A percentile compares a stretch with the other conserved stretches of the same genome.
These are phyloP conservation scores for Xenopus tropicalis DNA, from an alignment of 2,113 vertebrate species.

Conservation along the genomic window UCB_Xtro_10.0 CM004447.2:60878001-60878500, in stretches of 20 bases:
- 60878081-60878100: too few species aligned
- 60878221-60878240: conserved; percentile 31
- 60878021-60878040: too few species aligned
- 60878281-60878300: conserved; percentile 6
- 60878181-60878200: conserved; percentile 38
- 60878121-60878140: conserved; percentile 32
- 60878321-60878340: neutral
- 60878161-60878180: conserved; percentile 13
- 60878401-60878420: too few species aligned
- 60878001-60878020: too few species aligned
- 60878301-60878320: conserved; percentile 17
- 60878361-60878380: too few species aligned
- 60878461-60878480: too few species aligned
- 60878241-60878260: conserved; percentile 34
- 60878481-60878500: too few species aligned
- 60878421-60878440: too few species aligned
- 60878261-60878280: conserved; percentile 8
- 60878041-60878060: too few species aligned
- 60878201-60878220: conserved; percentile 24
- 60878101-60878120: conserved; percentile 15
- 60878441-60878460: too few species aligned
- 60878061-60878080: too few species aligned
- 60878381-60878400: too few species aligned
- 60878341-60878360: conserved; percentile 11
- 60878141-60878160: conserved; percentile 40